Percentiles rank a stretch among this genome's conserved stretches.
phyloP scores from a whole-genome alignment of 2,888 invertebrate genomes.

The Epiblema foenella region DNA sequence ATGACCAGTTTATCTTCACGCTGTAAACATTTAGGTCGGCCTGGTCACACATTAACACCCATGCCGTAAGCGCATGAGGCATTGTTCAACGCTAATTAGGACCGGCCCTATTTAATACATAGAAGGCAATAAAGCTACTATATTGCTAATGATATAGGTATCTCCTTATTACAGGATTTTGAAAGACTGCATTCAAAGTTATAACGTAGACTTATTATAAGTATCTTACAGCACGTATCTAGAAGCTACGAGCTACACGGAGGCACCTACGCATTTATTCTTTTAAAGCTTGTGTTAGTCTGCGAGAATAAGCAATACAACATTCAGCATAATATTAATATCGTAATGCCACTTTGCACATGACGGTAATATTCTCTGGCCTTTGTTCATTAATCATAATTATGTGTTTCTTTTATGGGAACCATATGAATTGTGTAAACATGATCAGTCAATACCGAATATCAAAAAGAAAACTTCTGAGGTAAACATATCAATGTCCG shows the following conservation, averaged over 20 bases:
- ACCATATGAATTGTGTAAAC: background rate
- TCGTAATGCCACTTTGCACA: background rate
- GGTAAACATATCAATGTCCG: no score
- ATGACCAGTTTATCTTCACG: conserved; percentile 37
- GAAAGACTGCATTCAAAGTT: no score
- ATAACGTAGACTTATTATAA: no score
- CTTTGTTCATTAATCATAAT: background rate
- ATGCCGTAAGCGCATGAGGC: conserved; percentile 26
- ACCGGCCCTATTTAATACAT: background rate
- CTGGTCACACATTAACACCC: conserved; percentile 39
- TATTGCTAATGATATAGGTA: background rate
- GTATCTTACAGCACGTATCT: no score
- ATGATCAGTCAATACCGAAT: background rate
- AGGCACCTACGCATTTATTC: no score
- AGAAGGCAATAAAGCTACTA: background rate
- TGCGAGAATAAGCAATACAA: background rate
- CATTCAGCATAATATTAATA: background rate
- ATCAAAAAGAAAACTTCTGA: background rate
- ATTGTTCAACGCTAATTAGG: conserved; percentile 37
- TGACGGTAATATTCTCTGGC: background rate
- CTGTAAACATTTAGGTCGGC: conserved; percentile 35
- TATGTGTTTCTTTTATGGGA: background rate
- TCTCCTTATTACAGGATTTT: background rate
- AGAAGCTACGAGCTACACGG: no score
- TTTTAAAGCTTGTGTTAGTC: background rate